A percentile compares a stretch with the other conserved stretches of the same genome.
phyloP scores from a whole-genome alignment of 2,113 vertebrate genomes.

The Anthoscopus minutus region DNA sequence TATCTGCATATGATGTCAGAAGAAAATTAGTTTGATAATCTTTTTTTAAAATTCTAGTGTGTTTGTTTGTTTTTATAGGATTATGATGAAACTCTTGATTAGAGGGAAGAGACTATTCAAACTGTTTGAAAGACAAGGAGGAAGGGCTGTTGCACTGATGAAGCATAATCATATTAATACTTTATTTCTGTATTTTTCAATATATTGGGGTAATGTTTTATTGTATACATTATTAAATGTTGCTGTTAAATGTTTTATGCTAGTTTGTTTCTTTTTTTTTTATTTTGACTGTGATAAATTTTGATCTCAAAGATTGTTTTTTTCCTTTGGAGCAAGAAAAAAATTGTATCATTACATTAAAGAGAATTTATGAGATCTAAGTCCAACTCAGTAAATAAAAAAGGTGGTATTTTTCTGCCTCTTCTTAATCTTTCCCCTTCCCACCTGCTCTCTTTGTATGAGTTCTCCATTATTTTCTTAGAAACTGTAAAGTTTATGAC shows the following conservation, averaged over 20 bases:
- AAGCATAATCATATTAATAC: slow-evolving; percentile 75
- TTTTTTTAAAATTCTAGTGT: neutral
- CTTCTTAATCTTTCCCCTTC: neutral
- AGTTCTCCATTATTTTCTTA: slow-evolving; percentile 1
- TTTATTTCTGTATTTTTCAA: slow-evolving; percentile 77
- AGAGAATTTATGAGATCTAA: slow-evolving; percentile 18
- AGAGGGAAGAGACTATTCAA: neutral
- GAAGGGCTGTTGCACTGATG: slow-evolving; percentile 50
- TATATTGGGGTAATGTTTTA: slow-evolving; percentile 75
- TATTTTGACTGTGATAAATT: slow-evolving; percentile 70
- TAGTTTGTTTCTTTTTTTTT: slow-evolving; percentile 56
- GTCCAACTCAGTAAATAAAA: slow-evolving; percentile 12
- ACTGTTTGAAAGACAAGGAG: slow-evolving; percentile 36
- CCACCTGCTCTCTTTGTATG: neutral
- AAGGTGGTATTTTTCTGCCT: neutral
- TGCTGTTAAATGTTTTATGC: slow-evolving; percentile 72
- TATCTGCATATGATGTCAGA: neutral
- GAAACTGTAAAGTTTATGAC: neutral
- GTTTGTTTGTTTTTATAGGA: neutral
- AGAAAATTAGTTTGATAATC: neutral
- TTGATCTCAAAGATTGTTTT: slow-evolving; percentile 26
- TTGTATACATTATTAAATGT: slow-evolving; percentile 76
- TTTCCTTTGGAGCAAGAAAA: slow-evolving; percentile 45
- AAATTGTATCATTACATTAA: slow-evolving; percentile 21
- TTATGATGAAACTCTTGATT: neutral